Evolutionary conservation across 2,888 invertebrate species (phyloP).

Genomic region (Sesia bembeciformis): DNA sequence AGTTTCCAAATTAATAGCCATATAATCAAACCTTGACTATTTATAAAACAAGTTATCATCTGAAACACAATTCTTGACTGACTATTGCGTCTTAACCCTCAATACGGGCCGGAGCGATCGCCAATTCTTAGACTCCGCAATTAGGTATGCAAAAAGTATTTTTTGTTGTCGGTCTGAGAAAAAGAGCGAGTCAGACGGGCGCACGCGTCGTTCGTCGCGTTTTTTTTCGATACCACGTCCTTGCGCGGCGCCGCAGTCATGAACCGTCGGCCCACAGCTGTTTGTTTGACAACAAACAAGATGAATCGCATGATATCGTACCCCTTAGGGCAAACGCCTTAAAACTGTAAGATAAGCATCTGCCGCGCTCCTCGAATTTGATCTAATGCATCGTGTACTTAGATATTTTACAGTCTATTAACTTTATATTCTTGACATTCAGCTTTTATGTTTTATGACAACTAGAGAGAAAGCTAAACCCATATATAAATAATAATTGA

Average conservation of each 20-base stretch:
- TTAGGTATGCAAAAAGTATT: constrained; percentile 1
- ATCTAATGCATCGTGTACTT: too few species aligned
- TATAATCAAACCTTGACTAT: neutral
- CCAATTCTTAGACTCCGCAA: neutral
- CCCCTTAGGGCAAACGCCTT: constrained; percentile 7
- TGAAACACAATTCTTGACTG: neutral
- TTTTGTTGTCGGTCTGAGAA: constrained; percentile 16
- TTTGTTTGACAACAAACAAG: constrained; percentile 57
- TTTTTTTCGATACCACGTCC: constrained; percentile 41
- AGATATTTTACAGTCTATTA: too few species aligned
- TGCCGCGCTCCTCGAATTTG: too few species aligned
- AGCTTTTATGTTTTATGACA: too few species aligned
- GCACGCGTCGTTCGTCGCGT: constrained; percentile 21
- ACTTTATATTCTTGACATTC: too few species aligned
- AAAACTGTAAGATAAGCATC: neutral
- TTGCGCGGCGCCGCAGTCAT: constrained; percentile 48
- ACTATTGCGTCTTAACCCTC: neutral
- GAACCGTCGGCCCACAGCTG: constrained; percentile 40
- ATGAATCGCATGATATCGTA: constrained; percentile 20
- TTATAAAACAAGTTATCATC: neutral
- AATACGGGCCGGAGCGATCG: neutral
- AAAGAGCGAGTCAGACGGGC: constrained; percentile 19
- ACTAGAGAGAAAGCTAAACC: too few species aligned
- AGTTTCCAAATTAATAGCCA: neutral
- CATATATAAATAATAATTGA: too few species aligned